phyloP scores from a whole-genome alignment of 2,797 vertebrate genomes.

The Petrocephalus schoutedeni region DNA sequence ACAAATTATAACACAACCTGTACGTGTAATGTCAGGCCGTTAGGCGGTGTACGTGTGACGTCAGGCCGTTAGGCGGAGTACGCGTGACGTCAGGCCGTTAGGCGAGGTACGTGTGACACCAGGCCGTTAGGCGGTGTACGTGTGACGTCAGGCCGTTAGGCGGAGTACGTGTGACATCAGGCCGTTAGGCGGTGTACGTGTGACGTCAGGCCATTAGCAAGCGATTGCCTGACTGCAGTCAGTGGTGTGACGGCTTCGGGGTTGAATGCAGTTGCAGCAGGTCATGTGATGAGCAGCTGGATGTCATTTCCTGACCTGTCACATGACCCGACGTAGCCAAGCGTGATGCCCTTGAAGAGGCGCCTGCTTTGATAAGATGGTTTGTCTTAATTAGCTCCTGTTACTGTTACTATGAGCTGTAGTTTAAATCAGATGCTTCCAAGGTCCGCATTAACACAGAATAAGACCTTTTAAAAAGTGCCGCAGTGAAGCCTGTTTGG shows the following conservation, averaged over 20 bases:
- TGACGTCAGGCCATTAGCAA: no score
- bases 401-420: not conserved
- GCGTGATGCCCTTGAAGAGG: not conserved
- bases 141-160: no score
- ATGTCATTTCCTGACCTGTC: not conserved
- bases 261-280: not conserved
- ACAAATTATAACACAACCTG: not conserved
- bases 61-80: not conserved
- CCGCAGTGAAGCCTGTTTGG: not conserved
- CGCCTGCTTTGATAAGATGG: not conserved
- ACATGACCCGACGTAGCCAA: not conserved
- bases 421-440: not conserved
- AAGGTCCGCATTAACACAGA: not conserved
- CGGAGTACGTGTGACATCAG: no score
- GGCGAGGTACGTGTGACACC: no score
- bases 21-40: not conserved
- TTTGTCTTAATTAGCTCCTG: conserved; percentile 4
- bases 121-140: no score
- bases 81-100: no score
- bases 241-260: not conserved
- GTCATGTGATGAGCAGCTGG: not conserved
- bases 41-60: not conserved
- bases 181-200: no score
- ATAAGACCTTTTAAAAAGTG: no score
- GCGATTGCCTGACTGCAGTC: not conserved